Conservation (phyloP, 2,888 invertebrate genomes). For the Chymomyza amoena region DNA sequence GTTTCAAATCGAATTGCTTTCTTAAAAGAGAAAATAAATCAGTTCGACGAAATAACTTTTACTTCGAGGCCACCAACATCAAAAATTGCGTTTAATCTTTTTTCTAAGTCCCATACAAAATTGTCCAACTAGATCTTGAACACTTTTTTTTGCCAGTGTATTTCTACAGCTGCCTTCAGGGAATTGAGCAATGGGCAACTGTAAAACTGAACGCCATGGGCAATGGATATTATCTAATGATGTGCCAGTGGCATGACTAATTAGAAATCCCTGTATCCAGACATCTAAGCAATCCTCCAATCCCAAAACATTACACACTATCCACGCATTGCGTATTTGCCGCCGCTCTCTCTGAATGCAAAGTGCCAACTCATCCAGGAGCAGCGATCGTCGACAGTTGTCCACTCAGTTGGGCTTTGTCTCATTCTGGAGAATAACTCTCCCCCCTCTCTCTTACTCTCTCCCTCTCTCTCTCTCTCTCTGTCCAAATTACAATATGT, state of each 20-base stretch:
- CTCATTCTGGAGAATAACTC: neutral
- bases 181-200: slow-evolving; percentile 2
- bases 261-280: slow-evolving; percentile 28
- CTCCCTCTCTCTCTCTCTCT: slow-evolving; percentile 24
- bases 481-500: slow-evolving; percentile 46
- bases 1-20: too few relatives aligned
- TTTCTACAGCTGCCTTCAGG: slow-evolving; percentile 15
- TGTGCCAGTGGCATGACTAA: slow-evolving; percentile 66
- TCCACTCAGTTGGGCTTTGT: neutral
- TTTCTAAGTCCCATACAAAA: too few relatives aligned
- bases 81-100: too few relatives aligned
- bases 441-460: neutral
- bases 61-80: too few relatives aligned
- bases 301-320: neutral
- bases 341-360: slow-evolving; percentile 30
- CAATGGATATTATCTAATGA: slow-evolving; percentile 55
- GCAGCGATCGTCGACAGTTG: neutral
- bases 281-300: neutral
- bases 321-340: neutral
- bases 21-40: too few relatives aligned
- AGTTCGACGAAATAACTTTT: too few relatives aligned
- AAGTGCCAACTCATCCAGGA: slow-evolving; percentile 54
- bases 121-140: neutral
- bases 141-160: neutral
- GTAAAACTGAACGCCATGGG: slow-evolving; percentile 28